Evolutionary conservation across 2,113 vertebrate species (phyloP).

Genomic region (Lynx canadensis): DNA sequence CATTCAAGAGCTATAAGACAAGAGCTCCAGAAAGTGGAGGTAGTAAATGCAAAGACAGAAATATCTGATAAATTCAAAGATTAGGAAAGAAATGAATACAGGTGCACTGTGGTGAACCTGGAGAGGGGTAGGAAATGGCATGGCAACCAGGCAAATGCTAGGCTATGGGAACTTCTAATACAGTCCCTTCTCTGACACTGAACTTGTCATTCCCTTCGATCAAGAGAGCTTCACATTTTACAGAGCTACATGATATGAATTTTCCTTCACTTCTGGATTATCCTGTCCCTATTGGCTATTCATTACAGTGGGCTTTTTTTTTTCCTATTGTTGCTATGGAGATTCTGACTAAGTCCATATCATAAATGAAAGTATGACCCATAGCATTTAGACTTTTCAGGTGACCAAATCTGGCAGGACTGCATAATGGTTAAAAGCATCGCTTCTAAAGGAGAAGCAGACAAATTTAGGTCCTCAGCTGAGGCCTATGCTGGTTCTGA

Average conservation of each 20-base stretch:
- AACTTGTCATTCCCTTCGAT: not conserved
- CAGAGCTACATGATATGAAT: not conserved
- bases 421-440: not conserved
- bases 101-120: not conserved
- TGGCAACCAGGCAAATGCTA: not conserved
- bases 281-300: not conserved
- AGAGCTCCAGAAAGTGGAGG: conserved; percentile 22
- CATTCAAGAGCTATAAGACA: not conserved
- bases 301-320: not conserved
- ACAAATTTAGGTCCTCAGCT: not conserved
- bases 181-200: not conserved
- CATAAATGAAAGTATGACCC: not conserved
- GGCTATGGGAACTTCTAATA: not conserved
- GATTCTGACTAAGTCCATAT: not conserved
- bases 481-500: not conserved
- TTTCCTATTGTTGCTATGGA: not conserved
- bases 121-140: not conserved
- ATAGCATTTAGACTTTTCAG: not conserved
- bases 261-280: not conserved
- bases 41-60: not conserved
- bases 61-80: not conserved
- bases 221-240: not conserved
- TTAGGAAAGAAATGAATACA: not conserved
- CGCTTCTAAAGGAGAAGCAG: not conserved
- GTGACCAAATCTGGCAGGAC: not conserved